These are phyloP conservation scores for Hybognathus amarus DNA, from an alignment of 2,797 vertebrate genomes.

Conservation along the genomic window DNA sequence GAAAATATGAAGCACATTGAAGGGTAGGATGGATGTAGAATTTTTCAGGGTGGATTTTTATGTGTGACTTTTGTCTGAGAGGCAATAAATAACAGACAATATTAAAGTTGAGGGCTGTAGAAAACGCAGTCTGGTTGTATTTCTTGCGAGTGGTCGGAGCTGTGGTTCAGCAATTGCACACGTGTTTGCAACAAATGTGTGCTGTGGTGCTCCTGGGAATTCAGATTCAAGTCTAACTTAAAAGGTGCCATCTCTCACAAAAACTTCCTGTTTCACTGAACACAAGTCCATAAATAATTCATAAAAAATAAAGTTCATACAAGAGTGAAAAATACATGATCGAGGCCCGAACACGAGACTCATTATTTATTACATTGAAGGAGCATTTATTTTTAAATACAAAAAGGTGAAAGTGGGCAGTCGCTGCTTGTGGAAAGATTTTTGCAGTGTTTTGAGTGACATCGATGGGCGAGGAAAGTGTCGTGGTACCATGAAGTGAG, in stretches of 20 bases:
- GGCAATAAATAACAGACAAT: not conserved
- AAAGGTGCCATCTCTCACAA: not conserved
- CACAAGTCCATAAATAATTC: not conserved
- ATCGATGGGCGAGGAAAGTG: too few relatives aligned
- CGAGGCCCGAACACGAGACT: not conserved
- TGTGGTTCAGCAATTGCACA: not conserved
- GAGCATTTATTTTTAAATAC: not conserved
- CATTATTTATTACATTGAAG: not conserved
- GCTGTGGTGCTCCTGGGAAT: not conserved
- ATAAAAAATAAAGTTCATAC: not conserved
- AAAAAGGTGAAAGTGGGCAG: not conserved
- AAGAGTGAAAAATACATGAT: constrained; percentile 16
- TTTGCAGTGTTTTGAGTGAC: not conserved
- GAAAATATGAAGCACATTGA: not conserved
- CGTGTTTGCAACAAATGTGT: not conserved
- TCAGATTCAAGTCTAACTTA: not conserved
- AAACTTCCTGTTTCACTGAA: not conserved
- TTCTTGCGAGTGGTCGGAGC: not conserved
- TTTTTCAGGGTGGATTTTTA: not conserved
- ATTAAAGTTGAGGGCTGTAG: not conserved
- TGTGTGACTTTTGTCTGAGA: not conserved
- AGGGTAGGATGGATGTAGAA: not conserved
- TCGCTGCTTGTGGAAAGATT: not conserved
- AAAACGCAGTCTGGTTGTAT: not conserved
- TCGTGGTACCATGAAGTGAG: not conserved